Percentiles rank a stretch among this genome's conserved stretches.
These are phyloP conservation scores for Felis chaus DNA, from an alignment of 2,113 vertebrate genomes.

Conservation along the genomic window DNA sequence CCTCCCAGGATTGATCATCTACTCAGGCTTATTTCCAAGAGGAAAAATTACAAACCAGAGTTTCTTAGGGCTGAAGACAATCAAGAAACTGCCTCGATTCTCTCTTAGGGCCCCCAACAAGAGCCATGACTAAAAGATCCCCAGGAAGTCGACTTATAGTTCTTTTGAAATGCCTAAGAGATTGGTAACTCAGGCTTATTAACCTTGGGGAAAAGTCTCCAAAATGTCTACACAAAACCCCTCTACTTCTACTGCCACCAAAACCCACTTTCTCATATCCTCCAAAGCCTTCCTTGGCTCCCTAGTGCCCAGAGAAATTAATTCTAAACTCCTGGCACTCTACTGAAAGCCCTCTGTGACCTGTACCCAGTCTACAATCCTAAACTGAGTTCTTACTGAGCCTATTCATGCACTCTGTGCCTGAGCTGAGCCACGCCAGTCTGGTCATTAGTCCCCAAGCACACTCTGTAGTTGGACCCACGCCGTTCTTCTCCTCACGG, in stretches of 20 bases:
- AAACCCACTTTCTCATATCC: not conserved
- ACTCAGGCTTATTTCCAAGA: not conserved
- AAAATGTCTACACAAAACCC: not conserved
- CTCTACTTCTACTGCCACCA: not conserved
- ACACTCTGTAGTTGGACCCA: not conserved
- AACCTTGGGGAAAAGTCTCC: not conserved
- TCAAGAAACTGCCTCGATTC: not conserved
- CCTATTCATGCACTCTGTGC: not conserved
- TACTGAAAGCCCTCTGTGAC: not conserved
- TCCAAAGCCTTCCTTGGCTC: not conserved
- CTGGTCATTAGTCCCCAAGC: not conserved
- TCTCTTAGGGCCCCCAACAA: not conserved
- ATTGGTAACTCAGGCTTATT: not conserved
- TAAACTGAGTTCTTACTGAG: not conserved
- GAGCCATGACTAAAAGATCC: not conserved
- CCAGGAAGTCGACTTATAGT: not conserved
- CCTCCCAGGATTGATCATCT: not conserved
- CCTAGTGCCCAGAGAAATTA: not conserved
- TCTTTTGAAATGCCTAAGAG: not conserved
- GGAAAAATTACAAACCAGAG: not conserved
- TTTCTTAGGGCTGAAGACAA: not conserved
- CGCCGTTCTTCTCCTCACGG: not conserved
- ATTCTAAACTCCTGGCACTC: not conserved
- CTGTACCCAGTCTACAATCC: not conserved
- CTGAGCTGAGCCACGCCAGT: not conserved